phyloP scores from a whole-genome alignment of 1,140 invertebrate genomes.

The Nasonia giraulti region DNA sequence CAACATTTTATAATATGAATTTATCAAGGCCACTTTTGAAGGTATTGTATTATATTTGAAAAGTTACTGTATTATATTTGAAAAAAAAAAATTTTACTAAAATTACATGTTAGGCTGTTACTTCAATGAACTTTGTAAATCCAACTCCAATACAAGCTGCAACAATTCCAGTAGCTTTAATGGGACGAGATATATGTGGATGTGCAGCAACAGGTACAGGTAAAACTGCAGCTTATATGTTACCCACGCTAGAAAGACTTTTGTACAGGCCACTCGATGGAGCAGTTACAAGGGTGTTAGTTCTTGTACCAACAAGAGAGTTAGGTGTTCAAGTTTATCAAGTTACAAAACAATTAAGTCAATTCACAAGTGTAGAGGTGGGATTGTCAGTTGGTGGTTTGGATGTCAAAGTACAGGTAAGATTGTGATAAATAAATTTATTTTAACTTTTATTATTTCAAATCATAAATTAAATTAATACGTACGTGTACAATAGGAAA shows the following conservation, averaged over 20 bases:
- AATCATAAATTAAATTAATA: conserved; percentile 2
- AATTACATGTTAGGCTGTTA: conserved; percentile 38
- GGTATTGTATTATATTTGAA: conserved; percentile 65
- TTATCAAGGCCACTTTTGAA: conserved; percentile 91
- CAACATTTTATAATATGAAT: conserved; percentile 95
- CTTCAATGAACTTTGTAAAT: conserved; percentile 43
- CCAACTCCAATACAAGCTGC: conserved; percentile 76
- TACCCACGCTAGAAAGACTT: conserved; percentile 95
- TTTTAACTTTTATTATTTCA: neutral
- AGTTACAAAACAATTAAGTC: conserved; percentile 92
- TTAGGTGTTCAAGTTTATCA: conserved; percentile 96
- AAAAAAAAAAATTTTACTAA: conserved; percentile 28
- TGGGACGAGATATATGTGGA: conserved; percentile 93
- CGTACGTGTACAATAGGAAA: conserved; percentile 78
- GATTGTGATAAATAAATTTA: conserved; percentile 9
- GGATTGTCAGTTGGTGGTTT: conserved; percentile 93
- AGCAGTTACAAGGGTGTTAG: conserved; percentile 88
- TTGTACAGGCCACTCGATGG: conserved; percentile 83
- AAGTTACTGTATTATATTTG: conserved; percentile 11
- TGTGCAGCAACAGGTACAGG: conserved; percentile 98
- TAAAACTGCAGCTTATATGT: conserved; percentile 99
- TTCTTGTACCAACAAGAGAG: conserved; percentile 97
- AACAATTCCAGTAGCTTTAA: conserved; percentile 94
- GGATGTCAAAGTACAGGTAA: conserved; percentile 91
- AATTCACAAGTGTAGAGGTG: conserved; percentile 89